Evolutionary conservation across 2,797 vertebrate species (phyloP), one percentile per base, ranked within the genome.

Genomic region (Sebastiscus albofasciatus): DNA sequence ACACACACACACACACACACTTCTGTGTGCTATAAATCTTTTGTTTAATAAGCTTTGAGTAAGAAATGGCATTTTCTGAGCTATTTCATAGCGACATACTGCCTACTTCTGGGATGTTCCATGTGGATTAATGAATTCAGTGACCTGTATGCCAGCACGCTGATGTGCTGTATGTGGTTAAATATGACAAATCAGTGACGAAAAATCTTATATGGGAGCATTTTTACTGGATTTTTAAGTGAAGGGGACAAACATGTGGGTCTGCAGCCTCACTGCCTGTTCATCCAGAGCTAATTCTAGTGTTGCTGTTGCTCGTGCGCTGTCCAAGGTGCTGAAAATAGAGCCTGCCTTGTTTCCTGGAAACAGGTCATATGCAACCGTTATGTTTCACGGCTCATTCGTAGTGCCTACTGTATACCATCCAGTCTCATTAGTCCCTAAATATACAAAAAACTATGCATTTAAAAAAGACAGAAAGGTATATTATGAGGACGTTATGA

Each of bases 271-370:
- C 59, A 54, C 61, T 22, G 71, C 58, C 55, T 67, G 56, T 46
- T 54, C 59, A 81, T 60, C 60, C 60, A 42, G 71, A 68, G 68
- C 75, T 79, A 81, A 71, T 75, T 87, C 81, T 77, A 62, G 82
- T 56, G 16, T 64, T 73, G 54, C 74, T 82, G 88, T 86, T 82
- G 76, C 83, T 87, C 65, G 33, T 82, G 88, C 65, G 79, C 87
- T 86, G 82, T 90, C 85, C 88, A 87, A 75, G 87, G 88, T 90
- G 83, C 90, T 93, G 92, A 92, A 93, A 91, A 93, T 90, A 92
- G 84, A 87, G 79, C 22, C 80, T 87, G 83, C 71, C 79, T 88
- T 86, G 83, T 92, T 86, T 86, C 85, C 69, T 83, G 82, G 90
- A 90, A 91, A 92, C 89, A 84, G 90, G 90, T 92, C 90, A 85